Evolutionary conservation across 2,113 vertebrate genomes (phyloP).

Genomic region (Tenebrosternarchus preto): DNA sequence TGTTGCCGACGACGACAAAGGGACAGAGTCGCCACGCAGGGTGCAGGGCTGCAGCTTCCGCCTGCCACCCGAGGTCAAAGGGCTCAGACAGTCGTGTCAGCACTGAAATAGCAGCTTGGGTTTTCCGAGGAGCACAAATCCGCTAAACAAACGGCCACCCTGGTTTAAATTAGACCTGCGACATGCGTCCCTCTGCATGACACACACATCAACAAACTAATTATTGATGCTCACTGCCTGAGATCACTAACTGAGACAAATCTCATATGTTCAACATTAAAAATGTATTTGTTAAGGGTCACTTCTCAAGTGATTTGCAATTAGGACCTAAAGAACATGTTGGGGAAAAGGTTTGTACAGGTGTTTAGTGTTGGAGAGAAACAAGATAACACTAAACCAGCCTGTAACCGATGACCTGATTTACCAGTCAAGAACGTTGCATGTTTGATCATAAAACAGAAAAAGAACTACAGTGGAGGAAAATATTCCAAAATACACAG

Average conservation of each 20-base stretch:
- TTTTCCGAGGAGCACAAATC: background rate
- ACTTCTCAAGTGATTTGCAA: too few relatives aligned
- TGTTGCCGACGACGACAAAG: slow-evolving; percentile 26
- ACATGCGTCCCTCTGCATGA: too few relatives aligned
- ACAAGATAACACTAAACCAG: too few relatives aligned
- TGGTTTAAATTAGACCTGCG: background rate
- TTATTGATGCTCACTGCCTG: background rate
- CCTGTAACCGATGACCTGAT: too few relatives aligned
- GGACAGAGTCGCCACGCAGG: slow-evolving; percentile 15
- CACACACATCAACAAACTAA: background rate
- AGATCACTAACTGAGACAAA: background rate
- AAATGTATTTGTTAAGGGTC: too few relatives aligned
- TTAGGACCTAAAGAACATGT: too few relatives aligned
- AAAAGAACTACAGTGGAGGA: too few relatives aligned
- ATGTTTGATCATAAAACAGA: too few relatives aligned
- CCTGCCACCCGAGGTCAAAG: slow-evolving; percentile 43
- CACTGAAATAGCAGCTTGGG: background rate
- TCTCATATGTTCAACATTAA: background rate
- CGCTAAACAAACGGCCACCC: background rate
- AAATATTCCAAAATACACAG: background rate
- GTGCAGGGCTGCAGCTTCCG: slow-evolving; percentile 20
- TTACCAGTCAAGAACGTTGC: too few relatives aligned
- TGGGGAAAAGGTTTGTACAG: too few relatives aligned
- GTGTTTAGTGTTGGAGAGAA: too few relatives aligned
- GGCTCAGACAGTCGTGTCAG: slow-evolving; percentile 25